Evolutionary conservation across 2,797 vertebrate species (phyloP).

Genomic region (Enteromius fasciolatus): DNA sequence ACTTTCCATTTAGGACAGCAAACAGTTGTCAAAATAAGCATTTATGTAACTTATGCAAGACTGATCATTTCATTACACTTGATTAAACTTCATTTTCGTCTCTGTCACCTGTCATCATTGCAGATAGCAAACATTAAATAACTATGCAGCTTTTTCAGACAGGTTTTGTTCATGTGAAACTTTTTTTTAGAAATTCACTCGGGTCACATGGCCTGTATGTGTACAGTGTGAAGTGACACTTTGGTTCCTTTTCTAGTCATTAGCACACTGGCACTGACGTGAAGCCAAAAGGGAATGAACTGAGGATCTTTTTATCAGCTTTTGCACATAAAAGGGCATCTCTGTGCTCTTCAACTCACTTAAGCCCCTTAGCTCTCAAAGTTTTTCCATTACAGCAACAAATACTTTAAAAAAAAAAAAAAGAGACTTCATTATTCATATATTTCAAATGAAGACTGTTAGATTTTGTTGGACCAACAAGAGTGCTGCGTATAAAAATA

Average conservation of each 20-base stretch:
- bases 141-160: not conserved
- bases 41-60: not conserved
- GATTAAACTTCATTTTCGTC: not conserved
- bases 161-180: not conserved
- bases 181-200: not conserved
- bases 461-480: not conserved
- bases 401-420: not conserved
- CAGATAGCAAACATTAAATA: not conserved
- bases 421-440: not conserved
- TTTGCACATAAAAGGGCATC: constrained; percentile 23
- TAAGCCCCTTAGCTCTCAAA: not conserved
- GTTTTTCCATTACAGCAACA: not conserved
- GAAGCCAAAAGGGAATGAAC: not conserved
- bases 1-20: not conserved
- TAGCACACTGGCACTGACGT: not conserved
- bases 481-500: not conserved
- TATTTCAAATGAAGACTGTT: not conserved
- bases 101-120: not conserved
- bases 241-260: not conserved
- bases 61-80: not conserved
- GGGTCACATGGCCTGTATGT: not conserved
- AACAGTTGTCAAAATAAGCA: not conserved
- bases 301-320: not conserved
- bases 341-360: not conserved
- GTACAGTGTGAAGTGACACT: not conserved